Evolutionary conservation across 2,888 invertebrate species (phyloP), one percentile per base, ranked within the genome.

Genomic region (Sipha maydis): DNA sequence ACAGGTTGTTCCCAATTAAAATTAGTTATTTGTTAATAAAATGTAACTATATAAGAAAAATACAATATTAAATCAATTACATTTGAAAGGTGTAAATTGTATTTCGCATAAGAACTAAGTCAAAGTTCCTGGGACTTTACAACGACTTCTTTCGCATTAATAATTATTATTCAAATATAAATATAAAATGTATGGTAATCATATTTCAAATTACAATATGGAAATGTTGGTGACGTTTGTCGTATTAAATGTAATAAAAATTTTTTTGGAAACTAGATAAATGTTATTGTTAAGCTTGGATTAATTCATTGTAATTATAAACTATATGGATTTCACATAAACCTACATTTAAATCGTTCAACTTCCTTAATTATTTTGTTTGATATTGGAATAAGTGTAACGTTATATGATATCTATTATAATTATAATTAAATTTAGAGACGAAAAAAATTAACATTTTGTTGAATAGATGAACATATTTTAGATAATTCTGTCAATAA

Each of bases 1-100:
- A 85, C 85, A 54, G 48, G 17, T 78, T 8, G 85, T 78, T 85
- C 76, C 69, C 41, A 69, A 78, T 83, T 78, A 69, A 77, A 78
- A 78, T 67, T 28, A 38, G 38, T 76, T 54, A 54, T 83, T 83
- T 71, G 25, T 67, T 82, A 75, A 75, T 61, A 25, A 25, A 41
- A 75, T 48, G 14, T 14, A 48, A 48, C 11, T 48, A 14, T 14
- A 48, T 3, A 48, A 48, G 14, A 48, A 48, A 48, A 14, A 48
- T 48, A 48, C 14, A 48, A 48, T 14, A 48, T 48, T 14, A 48
- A 48, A 48, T 48, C 48, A 48, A 48, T 48, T 14, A 48, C 48
- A 14, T 14, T 61, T 7, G 8, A 61, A 61, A 4, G 21, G 61
- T 0, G 25, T 4, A 61, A 61, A 61, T 21, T 21, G 7, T 61